Evolutionary conservation across 1,140 invertebrate genomes (phyloP).

Genomic region (Wasmannia auropunctata): DNA sequence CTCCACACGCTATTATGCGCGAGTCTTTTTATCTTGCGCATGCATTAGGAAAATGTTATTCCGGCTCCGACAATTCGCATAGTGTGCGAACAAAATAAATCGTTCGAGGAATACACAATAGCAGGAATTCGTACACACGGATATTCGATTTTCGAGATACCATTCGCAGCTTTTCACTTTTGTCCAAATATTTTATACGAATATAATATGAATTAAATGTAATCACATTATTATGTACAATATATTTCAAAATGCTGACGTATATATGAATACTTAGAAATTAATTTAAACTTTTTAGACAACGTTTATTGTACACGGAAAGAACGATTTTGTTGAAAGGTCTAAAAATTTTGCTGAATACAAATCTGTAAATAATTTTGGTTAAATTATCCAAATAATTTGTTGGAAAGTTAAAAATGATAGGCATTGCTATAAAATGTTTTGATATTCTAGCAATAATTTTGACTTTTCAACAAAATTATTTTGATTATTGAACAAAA

Average conservation of each 20-base stretch:
- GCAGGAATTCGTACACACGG: not conserved
- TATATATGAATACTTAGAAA: not conserved
- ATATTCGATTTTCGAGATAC: not conserved
- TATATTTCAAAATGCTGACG: not conserved
- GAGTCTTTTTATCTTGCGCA: not conserved
- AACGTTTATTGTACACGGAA: too few species aligned
- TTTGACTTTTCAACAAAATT: too few species aligned
- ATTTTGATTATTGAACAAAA: too few species aligned
- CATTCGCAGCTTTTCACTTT: not conserved
- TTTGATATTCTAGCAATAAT: too few species aligned
- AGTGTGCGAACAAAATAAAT: not conserved
- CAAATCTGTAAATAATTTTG: too few species aligned
- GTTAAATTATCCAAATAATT: too few species aligned
- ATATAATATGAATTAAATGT: not conserved
- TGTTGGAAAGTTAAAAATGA: too few species aligned
- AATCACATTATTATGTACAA: not conserved
- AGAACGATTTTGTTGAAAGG: too few species aligned
- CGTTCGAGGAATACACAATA: not conserved
- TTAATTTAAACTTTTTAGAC: not conserved
- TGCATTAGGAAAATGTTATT: conserved; percentile 37
- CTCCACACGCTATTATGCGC: not conserved
- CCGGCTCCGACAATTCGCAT: not conserved
- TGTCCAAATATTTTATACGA: not conserved
- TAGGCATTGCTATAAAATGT: too few species aligned
- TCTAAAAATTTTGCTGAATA: too few species aligned